Percentiles rank a stretch among this genome's conserved stretches.
Evolutionary conservation across 2,797 vertebrate species (phyloP).

Genomic region (Xenops minutus): DNA sequence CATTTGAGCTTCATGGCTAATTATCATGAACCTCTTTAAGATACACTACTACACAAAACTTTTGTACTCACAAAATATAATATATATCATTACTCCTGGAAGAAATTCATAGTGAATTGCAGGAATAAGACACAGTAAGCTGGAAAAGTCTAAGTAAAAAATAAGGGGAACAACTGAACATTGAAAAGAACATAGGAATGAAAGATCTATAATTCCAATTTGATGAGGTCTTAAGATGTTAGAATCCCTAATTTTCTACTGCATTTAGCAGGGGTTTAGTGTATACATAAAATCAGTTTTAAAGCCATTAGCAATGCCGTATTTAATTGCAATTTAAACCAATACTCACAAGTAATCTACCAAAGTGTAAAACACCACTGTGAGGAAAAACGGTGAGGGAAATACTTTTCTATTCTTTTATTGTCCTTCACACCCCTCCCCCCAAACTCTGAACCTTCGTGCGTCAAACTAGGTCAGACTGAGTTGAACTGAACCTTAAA

Average conservation of each 20-base stretch:
- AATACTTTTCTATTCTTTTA: neutral
- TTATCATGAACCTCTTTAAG: neutral
- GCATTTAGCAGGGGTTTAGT: neutral
- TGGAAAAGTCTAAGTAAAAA: neutral
- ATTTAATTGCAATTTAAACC: neutral
- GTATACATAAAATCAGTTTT: neutral
- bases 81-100: neutral
- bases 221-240: neutral
- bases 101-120: neutral
- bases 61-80: neutral
- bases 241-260: neutral
- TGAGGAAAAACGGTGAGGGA: neutral
- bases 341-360: neutral
- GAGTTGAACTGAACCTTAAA: neutral
- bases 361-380: neutral
- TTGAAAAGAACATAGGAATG: neutral
- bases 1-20: neutral
- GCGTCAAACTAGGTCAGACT: neutral
- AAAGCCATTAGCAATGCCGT: neutral
- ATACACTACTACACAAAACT: neutral
- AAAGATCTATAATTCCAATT: neutral
- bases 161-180: neutral
- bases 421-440: neutral
- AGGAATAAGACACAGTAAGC: neutral
- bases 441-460: neutral